A percentile compares a stretch with the other conserved stretches of the same genome.
Evolutionary conservation across 2,113 vertebrate species (phyloP).

Genomic region (Xiphophorus hellerii): DNA sequence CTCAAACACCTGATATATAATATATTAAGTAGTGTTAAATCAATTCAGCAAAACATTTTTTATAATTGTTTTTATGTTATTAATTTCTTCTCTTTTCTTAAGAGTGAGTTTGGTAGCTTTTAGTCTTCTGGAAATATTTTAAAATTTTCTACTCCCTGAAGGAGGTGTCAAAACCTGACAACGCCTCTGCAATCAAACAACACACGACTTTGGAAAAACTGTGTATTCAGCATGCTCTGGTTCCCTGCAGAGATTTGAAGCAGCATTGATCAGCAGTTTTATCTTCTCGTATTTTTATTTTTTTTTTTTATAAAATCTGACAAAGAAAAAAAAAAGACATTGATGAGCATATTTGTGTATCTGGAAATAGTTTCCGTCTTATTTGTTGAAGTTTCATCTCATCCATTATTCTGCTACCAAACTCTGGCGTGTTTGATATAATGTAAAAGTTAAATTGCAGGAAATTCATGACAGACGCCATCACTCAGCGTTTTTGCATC

Average conservation of each 20-base stretch:
- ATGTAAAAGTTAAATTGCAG: constrained; percentile 32
- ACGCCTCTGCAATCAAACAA: constrained; percentile 12
- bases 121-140: neutral
- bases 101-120: neutral
- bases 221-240: constrained; percentile 28
- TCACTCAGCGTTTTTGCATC: constrained; percentile 37
- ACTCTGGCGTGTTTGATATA: constrained; percentile 22
- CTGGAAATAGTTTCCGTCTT: neutral
- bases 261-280: constrained; percentile 51
- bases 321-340: neutral
- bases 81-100: neutral
- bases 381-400: constrained; percentile 2
- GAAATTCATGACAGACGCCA: constrained; percentile 8
- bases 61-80: neutral
- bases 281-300: constrained; percentile 12
- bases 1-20: neutral
- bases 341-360: neutral
- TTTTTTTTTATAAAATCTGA: neutral
- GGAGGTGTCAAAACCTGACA: constrained; percentile 36
- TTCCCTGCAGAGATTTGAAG: constrained; percentile 17
- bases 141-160: neutral
- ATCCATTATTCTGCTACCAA: constrained; percentile 8
- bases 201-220: constrained; percentile 24
- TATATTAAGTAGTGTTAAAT: neutral
- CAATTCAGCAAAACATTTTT: neutral